Evolutionary conservation across 2,888 invertebrate genomes (phyloP), one percentile per base, ranked within the genome.

Genomic region (Megastigmus dorsalis): DNA sequence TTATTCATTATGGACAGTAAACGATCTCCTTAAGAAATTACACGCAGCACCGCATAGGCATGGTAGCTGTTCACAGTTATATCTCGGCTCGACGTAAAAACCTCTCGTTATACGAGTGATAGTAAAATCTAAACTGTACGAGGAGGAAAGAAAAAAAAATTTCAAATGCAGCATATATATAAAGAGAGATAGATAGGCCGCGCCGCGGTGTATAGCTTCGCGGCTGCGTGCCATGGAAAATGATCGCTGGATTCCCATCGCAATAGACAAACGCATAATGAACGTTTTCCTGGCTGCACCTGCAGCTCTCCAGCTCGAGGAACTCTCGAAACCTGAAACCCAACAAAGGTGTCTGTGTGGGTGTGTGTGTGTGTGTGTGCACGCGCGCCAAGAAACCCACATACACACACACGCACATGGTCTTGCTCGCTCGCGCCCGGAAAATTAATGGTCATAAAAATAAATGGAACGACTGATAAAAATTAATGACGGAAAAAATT

Each of bases 401-500:
- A 57, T 23, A 57, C 20, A 57, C n/a, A 30, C 26, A 13, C 26
- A 33, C 23, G 26, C 67, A 57, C 57, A 26, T 66, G 54, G 6
- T 13, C 15, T 23, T 15, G n/a, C 13, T 10, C 13, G 52, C 60
- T 43, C 30, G 59, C 60, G 30, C 13, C 62, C 68, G 74, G 70
- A 75, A 75, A 75, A 70, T 75, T 70, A 75, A 75, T 60, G 70
- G 38, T 66, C 74, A 52, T 75, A 70, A 70, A 75, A 75, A 60
- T 70, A 70, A 70, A 75, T 75, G 70, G 45, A 66, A 75, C 70
- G 74, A 18, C 74, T 74, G 74, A 74, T 74, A 74, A 74, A 74
- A 74, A 74, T 74, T 74, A 74, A 74, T 74, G 74, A 74, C 57
- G 63, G 68, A 68, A 68, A 68, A 68, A 74, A 74, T 74, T 74